Percentiles rank a stretch among this genome's conserved stretches.
These are phyloP conservation scores for Cyclophora albipunctata DNA, from an alignment of 2,888 invertebrate species.

Conservation along the genomic window DNA sequence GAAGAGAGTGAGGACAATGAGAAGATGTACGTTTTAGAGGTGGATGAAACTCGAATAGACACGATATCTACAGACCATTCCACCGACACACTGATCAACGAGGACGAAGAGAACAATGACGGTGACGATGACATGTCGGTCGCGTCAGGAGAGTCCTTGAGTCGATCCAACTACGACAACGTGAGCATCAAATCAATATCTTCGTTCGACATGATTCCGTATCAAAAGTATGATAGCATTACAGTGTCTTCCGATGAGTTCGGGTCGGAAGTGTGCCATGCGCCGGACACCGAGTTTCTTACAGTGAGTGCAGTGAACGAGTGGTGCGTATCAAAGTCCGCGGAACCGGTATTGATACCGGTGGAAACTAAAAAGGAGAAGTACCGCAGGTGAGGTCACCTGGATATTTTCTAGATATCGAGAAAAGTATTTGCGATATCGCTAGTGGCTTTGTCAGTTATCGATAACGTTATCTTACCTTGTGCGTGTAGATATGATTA, in stretches of 20 bases:
- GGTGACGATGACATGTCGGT: constrained; percentile 50
- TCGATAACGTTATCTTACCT: constrained; percentile 53
- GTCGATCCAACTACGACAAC: constrained; percentile 65
- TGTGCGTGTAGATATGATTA: constrained; percentile 43
- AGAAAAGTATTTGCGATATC: constrained; percentile 58
- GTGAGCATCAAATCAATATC: constrained; percentile 70
- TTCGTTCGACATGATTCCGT: constrained; percentile 68
- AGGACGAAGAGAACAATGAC: constrained; percentile 56
- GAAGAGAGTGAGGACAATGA: constrained; percentile 46
- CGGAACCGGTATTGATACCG: constrained; percentile 57
- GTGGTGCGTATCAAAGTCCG: constrained; percentile 65
- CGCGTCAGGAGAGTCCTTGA: constrained; percentile 51
- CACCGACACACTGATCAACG: constrained; percentile 65
- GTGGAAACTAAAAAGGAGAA: constrained; percentile 71
- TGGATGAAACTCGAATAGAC: constrained; percentile 54
- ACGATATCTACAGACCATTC: constrained; percentile 63
- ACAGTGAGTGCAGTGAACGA: constrained; percentile 72
- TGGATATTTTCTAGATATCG: constrained; percentile 36
- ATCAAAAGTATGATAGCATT: constrained; percentile 69
- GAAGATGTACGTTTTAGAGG: constrained; percentile 52
- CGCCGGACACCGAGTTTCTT: constrained; percentile 62
- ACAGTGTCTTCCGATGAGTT: constrained; percentile 71
- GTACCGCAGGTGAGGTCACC: constrained; percentile 69
- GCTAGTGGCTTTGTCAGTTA: constrained; percentile 44
- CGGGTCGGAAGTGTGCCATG: constrained; percentile 68